Evolutionary conservation across 2,888 invertebrate genomes (phyloP).

Genomic region (Mamestra brassicae): DNA sequence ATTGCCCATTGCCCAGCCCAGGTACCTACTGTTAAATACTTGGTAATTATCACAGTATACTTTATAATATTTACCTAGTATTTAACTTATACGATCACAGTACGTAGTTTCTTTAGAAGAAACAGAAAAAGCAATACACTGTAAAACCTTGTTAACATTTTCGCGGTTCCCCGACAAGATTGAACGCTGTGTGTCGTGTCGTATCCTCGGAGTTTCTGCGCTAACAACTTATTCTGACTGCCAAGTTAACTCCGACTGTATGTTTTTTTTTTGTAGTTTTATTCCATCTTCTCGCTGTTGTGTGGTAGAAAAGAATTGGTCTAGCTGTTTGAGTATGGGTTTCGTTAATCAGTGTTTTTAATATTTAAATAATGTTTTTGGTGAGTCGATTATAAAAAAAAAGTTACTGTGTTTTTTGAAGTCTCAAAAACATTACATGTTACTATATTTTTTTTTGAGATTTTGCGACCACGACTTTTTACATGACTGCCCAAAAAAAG

Average conservation of each 20-base stretch:
- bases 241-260: slow-evolving; percentile 27
- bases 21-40: no score
- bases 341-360: not conserved
- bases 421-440: no score
- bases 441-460: no score
- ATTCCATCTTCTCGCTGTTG: not conserved
- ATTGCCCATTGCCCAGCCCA: no score
- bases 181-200: slow-evolving; percentile 39
- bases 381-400: no score
- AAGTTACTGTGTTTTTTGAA: no score
- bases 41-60: no score
- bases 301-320: not conserved
- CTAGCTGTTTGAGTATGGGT: not conserved
- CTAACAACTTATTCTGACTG: slow-evolving; percentile 53
- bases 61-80: not conserved
- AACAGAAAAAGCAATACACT: not conserved
- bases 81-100: not conserved
- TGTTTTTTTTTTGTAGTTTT: slow-evolving; percentile 22
- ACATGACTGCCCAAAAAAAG: no score
- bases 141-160: slow-evolving; percentile 38
- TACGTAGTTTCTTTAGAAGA: not conserved
- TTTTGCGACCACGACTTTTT: no score
- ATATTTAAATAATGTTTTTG: not conserved
- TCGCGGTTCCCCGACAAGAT: slow-evolving; percentile 44
- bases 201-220: slow-evolving; percentile 22